Evolutionary conservation across 2,113 vertebrate species (phyloP), one percentile per base, ranked within the genome.

Genomic region (Carassius carassius): DNA sequence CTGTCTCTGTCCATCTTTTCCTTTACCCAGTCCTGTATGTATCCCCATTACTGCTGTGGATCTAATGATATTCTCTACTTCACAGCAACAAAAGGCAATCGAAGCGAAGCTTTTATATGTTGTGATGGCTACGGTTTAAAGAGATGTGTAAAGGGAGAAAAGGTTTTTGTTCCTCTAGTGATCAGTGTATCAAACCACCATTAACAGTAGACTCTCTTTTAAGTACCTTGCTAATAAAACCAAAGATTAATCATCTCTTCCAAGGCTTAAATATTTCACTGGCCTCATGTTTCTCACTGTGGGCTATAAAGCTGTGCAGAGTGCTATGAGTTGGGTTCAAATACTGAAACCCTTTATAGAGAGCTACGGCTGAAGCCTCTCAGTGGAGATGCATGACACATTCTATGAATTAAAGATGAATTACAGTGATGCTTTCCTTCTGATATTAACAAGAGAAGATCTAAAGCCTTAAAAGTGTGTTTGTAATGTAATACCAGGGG

Each of bases 161-260:
- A 51, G 63, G 17, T 69, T 32, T 69, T 81, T 51, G 44, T 81
- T 72, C 32, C 67, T 58, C 16, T 72, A 23, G 32, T 12, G 21
- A 72, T 72, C 10, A 72, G 47, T 17, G 63, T 65, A 49, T 82
- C 29, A 37, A 37, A 9, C 29, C 1, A 7, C 47, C 63, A 82
- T 82, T 82, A 72, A 37, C 21, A 72, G 4, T 49, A 17, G 49
- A 82, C 54, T 72, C 19, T 41, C 19, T 82, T 72, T 72, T 82
- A 82, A 82, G 56, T 41, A 56, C 49, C 21, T 4, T 19, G 29
- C 65, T 72, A 82, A 82, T 82, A n/a, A 56, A 72, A 69, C 41
- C 29, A 41, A 72, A 25, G 49, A 82, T 72, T 37, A 56, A 72
- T 72, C 29, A 82, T 82, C 17, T 37, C 25, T 10, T 70, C 7